Conservation (phyloP, 2,113 vertebrate genomes). For the Gavialis gangeticus region DNA sequence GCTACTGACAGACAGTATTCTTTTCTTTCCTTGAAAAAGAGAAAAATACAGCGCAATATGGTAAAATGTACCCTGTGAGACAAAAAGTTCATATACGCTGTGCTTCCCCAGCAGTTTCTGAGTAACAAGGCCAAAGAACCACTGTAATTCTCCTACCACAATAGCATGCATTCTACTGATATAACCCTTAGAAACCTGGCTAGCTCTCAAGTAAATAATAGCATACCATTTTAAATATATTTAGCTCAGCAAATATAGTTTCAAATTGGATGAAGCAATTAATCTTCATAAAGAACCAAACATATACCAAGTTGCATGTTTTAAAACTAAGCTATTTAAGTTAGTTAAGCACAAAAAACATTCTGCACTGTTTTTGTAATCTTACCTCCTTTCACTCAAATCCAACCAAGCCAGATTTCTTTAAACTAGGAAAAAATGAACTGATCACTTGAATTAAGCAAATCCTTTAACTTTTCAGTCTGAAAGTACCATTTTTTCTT, state of each 20-base stretch:
- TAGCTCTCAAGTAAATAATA: neutral
- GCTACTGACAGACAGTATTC: neutral
- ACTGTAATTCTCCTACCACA: neutral
- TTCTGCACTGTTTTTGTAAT: neutral
- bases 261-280: neutral
- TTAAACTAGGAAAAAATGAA: neutral
- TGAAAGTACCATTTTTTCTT: neutral
- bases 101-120: neutral
- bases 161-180: neutral
- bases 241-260: neutral
- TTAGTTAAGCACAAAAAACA: conserved; percentile 3
- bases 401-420: neutral
- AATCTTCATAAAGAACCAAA: neutral
- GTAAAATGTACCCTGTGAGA: neutral
- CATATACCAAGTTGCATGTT: neutral
- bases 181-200: conserved; percentile 9
- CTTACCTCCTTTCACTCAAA: neutral
- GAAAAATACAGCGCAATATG: neutral
- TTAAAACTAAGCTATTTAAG: neutral
- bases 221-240: neutral
- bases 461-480: neutral
- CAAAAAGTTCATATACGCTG: neutral
- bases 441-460: neutral
- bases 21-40: neutral
- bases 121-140: conserved; percentile 9